Evolutionary conservation across 2,888 invertebrate genomes (phyloP).

Genomic region (Amblyjoppa proteus): DNA sequence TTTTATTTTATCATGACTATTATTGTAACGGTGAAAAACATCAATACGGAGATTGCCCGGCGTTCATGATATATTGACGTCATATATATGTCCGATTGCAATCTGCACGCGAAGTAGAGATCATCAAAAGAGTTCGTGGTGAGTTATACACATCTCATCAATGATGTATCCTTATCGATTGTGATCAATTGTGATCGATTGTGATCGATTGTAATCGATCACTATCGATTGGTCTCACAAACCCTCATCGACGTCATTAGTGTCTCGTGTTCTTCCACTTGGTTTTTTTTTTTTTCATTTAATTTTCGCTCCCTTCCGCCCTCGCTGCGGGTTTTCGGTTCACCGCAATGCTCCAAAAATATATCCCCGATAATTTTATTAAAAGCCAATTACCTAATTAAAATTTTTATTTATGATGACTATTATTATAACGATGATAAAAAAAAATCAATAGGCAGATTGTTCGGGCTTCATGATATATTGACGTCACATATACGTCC

Average conservation of each 20-base stretch:
- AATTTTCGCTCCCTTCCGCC: conserved; percentile 3
- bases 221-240: conserved; percentile 50
- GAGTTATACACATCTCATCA: conserved; percentile 55
- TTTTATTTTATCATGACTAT: neutral
- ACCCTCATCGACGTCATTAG: conserved; percentile 59
- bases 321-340: conserved; percentile 11
- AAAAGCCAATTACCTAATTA: neutral
- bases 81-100: neutral
- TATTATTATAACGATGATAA: too few relatives aligned
- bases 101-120: neutral
- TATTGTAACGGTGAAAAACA: neutral
- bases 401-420: neutral
- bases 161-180: conserved; percentile 15
- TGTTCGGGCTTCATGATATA: neutral
- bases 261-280: conserved; percentile 36
- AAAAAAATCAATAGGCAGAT: neutral
- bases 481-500: neutral
- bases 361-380: conserved; percentile 10
- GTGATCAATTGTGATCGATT: neutral
- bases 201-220: too few relatives aligned
- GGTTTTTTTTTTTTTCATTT: neutral
- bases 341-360: neutral
- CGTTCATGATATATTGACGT: neutral
- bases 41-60: neutral
- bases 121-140: conserved; percentile 56